Conservation (phyloP, 2,888 invertebrate species). For the Zele albiditarsus region DNA sequence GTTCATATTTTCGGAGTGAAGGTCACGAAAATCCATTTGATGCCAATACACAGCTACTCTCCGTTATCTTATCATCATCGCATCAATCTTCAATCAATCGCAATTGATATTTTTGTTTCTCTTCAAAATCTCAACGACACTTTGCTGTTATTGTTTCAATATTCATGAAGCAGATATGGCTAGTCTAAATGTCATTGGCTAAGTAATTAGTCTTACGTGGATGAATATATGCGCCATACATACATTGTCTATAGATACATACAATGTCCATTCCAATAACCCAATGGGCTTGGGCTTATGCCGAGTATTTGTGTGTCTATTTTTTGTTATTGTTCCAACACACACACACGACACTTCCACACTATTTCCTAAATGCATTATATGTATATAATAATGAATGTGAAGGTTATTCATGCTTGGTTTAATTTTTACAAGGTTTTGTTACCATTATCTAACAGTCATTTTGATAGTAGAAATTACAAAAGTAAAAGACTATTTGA, state of each 20-base stretch:
- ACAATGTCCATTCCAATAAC: background rate
- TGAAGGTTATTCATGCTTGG: background rate
- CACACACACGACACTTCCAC: background rate
- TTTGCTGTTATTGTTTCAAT: background rate
- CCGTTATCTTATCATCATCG: constrained; percentile 19
- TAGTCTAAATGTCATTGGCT: background rate
- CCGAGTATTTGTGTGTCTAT: background rate
- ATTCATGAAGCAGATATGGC: background rate
- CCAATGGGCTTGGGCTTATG: background rate
- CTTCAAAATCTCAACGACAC: background rate
- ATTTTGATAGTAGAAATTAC: background rate
- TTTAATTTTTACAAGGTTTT: background rate
- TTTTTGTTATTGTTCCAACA: background rate
- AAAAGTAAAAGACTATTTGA: background rate
- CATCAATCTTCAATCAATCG: constrained; percentile 8
- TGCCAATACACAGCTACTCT: constrained; percentile 30
- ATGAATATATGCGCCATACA: background rate
- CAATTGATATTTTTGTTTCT: background rate
- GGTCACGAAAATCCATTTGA: constrained; percentile 47
- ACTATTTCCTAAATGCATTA: background rate
- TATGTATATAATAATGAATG: background rate
- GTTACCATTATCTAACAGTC: background rate
- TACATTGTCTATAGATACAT: background rate
- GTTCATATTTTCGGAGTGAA: constrained; percentile 38
- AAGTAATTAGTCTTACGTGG: background rate